phyloP scores from a whole-genome alignment of 2,888 invertebrate species.

The Pyrocoelia pectoralis region DNA sequence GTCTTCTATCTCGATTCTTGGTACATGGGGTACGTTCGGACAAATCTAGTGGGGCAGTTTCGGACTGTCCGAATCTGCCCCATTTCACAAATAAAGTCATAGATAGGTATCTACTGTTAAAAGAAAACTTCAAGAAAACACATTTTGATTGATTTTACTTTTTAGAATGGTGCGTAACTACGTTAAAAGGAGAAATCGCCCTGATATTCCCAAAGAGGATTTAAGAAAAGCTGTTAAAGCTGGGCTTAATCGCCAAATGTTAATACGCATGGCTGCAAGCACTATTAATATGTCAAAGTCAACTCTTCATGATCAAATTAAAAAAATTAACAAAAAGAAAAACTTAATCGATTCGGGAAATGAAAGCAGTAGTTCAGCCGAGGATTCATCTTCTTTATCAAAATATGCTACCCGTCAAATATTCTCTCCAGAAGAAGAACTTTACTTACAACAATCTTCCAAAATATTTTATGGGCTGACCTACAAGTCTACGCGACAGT shows the following conservation, averaged over 20 bases:
- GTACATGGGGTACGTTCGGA: slow-evolving; percentile 11
- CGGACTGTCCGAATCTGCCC: slow-evolving; percentile 14
- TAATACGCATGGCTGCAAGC: not conserved
- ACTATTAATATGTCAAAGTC: not conserved
- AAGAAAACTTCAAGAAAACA: not conserved
- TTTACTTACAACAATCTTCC: too few relatives aligned
- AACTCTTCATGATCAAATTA: too few relatives aligned
- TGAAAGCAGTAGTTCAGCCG: slow-evolving; percentile 2
- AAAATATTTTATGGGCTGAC: too few relatives aligned
- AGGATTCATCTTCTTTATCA: not conserved
- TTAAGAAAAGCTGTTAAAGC: not conserved
- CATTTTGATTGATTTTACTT: not conserved
- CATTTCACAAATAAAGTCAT: not conserved
- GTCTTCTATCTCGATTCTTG: not conserved
- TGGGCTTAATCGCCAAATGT: not conserved
- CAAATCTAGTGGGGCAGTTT: slow-evolving; percentile 6
- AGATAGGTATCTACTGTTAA: not conserved
- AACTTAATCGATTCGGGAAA: not conserved
- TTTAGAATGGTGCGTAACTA: not conserved
- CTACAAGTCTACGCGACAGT: slow-evolving; percentile 31
- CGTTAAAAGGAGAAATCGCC: not conserved
- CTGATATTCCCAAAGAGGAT: not conserved
- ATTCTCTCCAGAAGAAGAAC: too few relatives aligned
- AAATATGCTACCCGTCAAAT: not conserved
- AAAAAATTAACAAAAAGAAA: not conserved